Evolutionary conservation across 2,888 invertebrate species (phyloP), one percentile per base, ranked within the genome.

Genomic region (Subacronicta megacephala): DNA sequence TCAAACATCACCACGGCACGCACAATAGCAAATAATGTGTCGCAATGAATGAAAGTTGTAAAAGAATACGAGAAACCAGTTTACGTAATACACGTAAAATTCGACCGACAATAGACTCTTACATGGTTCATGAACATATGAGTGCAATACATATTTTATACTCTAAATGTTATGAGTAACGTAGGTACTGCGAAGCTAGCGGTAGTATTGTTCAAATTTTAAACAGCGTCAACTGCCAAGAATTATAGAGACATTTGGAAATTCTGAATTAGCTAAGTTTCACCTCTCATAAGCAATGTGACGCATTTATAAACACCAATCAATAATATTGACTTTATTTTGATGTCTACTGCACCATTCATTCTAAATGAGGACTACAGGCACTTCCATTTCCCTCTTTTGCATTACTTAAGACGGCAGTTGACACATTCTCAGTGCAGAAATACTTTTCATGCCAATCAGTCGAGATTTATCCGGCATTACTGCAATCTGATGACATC

Each of bases 1-100:
- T 61, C 62, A 69, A 73, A 67, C 58, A 61, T 49, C 52, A 35
- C 65, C 52, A 51, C 55, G 69, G 62, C 78, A 83, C 76, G 78
- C 83, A 79, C 78, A 69, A 74, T 72, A 55, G 67, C 72, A 71
- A 72, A 81, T 75, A 73, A 74, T 45, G 60, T 84, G 78, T 81
- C 77, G 82, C 80, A 86, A 85, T 78, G 74, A 83, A 83, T 73
- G 85, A 87, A 87, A 87, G 87, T 84, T 80, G 66, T 75, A 80
- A 84, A 85, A 82, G 83, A 84, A 69, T 78, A 79, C 63, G 76
- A 76, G 69, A 75, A 75, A 77, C 72, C 31, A 56, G 56, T 79
- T 84, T 82, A 83, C 81, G 80, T 77, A 83, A 82, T 53, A 72
- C 56, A 62, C 65, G 68, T 66, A 68, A 72, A 75, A 76, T 80